A percentile compares a stretch with the other conserved stretches of the same genome.
Conservation (phyloP, 2,888 invertebrate species). For the Brachyopa scutellaris region DNA sequence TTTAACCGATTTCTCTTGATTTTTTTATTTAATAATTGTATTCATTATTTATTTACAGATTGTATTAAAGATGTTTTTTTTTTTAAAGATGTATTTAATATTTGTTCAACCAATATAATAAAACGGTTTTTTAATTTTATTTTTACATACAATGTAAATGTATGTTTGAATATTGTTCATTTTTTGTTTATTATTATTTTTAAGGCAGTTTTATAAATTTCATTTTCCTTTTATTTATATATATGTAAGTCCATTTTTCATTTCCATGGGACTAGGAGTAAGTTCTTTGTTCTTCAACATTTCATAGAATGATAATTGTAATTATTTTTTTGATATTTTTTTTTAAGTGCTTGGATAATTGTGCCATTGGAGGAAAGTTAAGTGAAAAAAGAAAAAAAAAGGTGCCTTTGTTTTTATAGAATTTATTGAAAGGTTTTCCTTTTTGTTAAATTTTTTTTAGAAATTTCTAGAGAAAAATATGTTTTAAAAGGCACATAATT, state of each 20-base stretch:
- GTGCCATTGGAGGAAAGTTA: conserved; percentile 63
- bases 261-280: conserved; percentile 58
- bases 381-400: conserved; percentile 37
- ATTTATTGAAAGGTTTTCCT: conserved; percentile 16
- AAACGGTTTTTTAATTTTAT: conserved; percentile 34
- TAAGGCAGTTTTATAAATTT: conserved; percentile 71
- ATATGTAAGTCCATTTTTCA: conserved; percentile 49
- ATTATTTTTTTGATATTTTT: conserved; percentile 26
- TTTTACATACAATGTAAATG: conserved; percentile 32
- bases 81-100: conserved; percentile 9
- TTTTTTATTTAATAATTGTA: background rate
- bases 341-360: conserved; percentile 58
- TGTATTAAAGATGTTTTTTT: conserved; percentile 4
- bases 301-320: conserved; percentile 48
- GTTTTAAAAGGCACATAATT: conserved; percentile 49
- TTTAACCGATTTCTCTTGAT: conserved; percentile 12
- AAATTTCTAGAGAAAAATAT: conserved; percentile 24
- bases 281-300: conserved; percentile 41
- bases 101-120: conserved; percentile 49
- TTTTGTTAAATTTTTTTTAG: background rate
- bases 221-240: conserved; percentile 51
- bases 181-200: conserved; percentile 29
- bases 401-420: conserved; percentile 56
- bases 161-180: conserved; percentile 27
- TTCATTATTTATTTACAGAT: conserved; percentile 47